These are phyloP conservation scores for Myodes glareolus DNA, from an alignment of 2,113 vertebrate genomes.

Conservation along the genomic window DNA sequence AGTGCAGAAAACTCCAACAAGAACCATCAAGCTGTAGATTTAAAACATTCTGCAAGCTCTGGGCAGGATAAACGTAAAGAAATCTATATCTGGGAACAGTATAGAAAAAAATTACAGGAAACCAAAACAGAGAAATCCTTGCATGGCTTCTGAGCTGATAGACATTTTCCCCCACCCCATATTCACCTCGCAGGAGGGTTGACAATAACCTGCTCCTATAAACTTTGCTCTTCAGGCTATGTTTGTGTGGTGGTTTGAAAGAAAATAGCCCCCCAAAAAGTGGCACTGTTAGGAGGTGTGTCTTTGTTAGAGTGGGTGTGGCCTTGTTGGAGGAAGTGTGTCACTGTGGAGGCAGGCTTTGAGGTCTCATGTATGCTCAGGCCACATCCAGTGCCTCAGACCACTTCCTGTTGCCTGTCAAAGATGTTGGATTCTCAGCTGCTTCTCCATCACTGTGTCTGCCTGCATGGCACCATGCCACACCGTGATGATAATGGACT, in stretches of 20 bases:
- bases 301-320: background rate
- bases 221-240: background rate
- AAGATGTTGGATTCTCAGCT: background rate
- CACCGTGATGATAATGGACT: background rate
- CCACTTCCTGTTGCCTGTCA: background rate
- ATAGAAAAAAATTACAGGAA: background rate
- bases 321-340: background rate
- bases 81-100: background rate
- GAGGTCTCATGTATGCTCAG: background rate
- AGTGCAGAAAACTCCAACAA: background rate
- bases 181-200: background rate
- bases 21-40: background rate
- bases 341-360: background rate
- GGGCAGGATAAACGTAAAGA: background rate
- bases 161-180: background rate
- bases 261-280: background rate
- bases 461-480: background rate
- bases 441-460: background rate
- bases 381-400: background rate
- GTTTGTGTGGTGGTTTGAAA: background rate
- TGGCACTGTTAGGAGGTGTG: background rate
- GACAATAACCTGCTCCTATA: background rate
- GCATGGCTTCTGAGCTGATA: background rate
- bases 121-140: background rate
- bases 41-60: background rate